Evolutionary conservation across 2,113 vertebrate species (phyloP).

Genomic region (Notothenia coriiceps): DNA sequence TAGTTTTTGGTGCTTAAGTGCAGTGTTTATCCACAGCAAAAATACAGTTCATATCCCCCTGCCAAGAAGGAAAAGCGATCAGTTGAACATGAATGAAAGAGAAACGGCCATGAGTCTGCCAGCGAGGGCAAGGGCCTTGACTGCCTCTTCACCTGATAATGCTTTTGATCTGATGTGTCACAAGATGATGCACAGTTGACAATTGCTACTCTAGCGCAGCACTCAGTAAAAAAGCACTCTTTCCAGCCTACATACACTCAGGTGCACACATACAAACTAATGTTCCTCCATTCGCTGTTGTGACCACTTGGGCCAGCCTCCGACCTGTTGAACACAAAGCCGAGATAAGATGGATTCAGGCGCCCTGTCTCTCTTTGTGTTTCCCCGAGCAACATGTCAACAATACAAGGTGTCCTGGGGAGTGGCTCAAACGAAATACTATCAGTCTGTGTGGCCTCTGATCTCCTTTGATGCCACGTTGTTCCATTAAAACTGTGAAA

Average conservation of each 20-base stretch:
- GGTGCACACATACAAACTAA: conserved; percentile 11
- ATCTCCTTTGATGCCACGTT: conserved; percentile 63
- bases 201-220: conserved; percentile 35
- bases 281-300: background rate
- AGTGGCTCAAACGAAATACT: conserved; percentile 59
- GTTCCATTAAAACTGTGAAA: conserved; percentile 70
- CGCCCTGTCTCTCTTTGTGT: conserved; percentile 51
- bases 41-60: background rate
- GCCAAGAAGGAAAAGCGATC: conserved; percentile 4
- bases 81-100: conserved; percentile 30
- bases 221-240: conserved; percentile 27
- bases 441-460: conserved; percentile 49
- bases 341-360: conserved; percentile 53
- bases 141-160: conserved; percentile 48
- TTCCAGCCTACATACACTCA: conserved; percentile 22
- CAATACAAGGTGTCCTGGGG: conserved; percentile 54
- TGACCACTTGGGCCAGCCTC: conserved; percentile 34
- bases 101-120: conserved; percentile 34
- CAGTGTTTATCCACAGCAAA: background rate
- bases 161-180: conserved; percentile 59
- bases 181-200: conserved; percentile 49
- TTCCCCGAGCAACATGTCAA: conserved; percentile 67
- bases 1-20: background rate
- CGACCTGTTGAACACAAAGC: conserved; percentile 55
- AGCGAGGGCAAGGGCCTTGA: conserved; percentile 31